Base-by-base conservation (phyloP, 2,797 vertebrate species). In the Enteromius anoplus region DNA sequence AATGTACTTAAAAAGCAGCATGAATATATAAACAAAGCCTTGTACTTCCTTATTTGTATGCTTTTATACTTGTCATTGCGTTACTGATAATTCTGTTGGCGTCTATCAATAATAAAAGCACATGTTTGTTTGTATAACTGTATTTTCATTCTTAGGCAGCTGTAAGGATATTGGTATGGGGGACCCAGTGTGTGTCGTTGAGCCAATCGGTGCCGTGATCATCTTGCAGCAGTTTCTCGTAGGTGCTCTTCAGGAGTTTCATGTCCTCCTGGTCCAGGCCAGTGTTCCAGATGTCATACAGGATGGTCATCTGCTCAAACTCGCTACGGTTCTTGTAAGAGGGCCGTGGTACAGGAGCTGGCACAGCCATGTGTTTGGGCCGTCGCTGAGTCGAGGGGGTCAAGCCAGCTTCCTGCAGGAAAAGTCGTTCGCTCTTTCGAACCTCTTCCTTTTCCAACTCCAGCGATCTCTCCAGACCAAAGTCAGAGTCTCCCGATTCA, bases 141-240 rank as follows among this genome's bases (percentile, higher is more conserved):
- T 3, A 62, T 49, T 65, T 45, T 64, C 7, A 10, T n/a, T 69
- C 49, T 60, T 55, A 47, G 2, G n/a, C 17, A 55, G 8, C 19
- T 69, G 37, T 83, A 92, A 97, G 97, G 97, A 98, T 98, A 98
- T 98, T 93, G 0, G 96, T 96, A 88, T 98, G 97, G 76, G 89
- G 94, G 87, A 98, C 97, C 97, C 97, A 98, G 92, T 98, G 96
- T n/a, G 97, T 98, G 89, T 98, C 97, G 0, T 98, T 98, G 62
- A 98, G 96, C 97, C 97, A 98, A 91, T 97, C 96, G 0, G 96
- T 95, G 87, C 94, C 95, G 78, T 95, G 96, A 78, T 97, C 94
- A 34, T 97, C 95, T 87, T 97, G 96, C 0, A 97, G 90, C 76
- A 97, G 93, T 87, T 95, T 96, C 91, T 97, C 95, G 0, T 98